A percentile compares a stretch with the other conserved stretches of the same genome.
phyloP scores from a whole-genome alignment of 1,140 invertebrate genomes.

The Formica exsecta region DNA sequence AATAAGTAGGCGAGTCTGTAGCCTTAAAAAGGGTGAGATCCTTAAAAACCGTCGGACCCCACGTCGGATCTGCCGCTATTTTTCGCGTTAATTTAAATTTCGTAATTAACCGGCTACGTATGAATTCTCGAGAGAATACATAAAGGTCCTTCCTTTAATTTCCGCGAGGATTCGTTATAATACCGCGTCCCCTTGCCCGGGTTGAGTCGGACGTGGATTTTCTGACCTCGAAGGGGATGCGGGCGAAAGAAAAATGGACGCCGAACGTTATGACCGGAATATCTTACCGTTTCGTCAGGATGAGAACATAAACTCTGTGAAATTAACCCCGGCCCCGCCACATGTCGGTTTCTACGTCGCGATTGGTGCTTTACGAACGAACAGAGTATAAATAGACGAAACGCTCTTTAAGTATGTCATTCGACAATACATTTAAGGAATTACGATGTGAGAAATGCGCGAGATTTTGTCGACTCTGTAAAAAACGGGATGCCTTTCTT shows the following conservation, averaged over 20 bases:
- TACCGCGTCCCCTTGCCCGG: slow-evolving; percentile 67
- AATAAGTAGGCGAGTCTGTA: slow-evolving; percentile 80
- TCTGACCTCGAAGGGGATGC: slow-evolving; percentile 75
- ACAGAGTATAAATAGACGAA: neutral
- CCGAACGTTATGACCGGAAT: slow-evolving; percentile 67
- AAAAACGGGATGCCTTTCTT: slow-evolving; percentile 55
- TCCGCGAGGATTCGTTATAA: slow-evolving; percentile 84
- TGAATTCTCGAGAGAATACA: slow-evolving; percentile 83
- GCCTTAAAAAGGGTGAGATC: slow-evolving; percentile 85
- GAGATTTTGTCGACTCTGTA: slow-evolving; percentile 10
- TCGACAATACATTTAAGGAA: slow-evolving; percentile 8
- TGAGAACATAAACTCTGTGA: slow-evolving; percentile 18
- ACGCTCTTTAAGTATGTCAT: neutral
- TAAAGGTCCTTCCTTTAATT: slow-evolving; percentile 85
- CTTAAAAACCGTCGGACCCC: slow-evolving; percentile 78
- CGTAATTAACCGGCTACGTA: slow-evolving; percentile 85
- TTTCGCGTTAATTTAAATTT: slow-evolving; percentile 87
- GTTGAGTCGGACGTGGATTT: slow-evolving; percentile 73
- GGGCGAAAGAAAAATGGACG: slow-evolving; percentile 68
- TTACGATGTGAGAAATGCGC: slow-evolving; percentile 30
- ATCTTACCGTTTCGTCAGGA: slow-evolving; percentile 57
- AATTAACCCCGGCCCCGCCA: slow-evolving; percentile 13
- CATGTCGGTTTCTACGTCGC: slow-evolving; percentile 10
- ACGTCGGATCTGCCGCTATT: slow-evolving; percentile 83
- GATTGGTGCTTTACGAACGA: slow-evolving; percentile 17